A percentile compares a stretch with the other conserved stretches of the same genome.
These are phyloP conservation scores for Ornithorhynchus anatinus DNA, from an alignment of 2,113 vertebrate genomes.

Conservation along the genomic window DNA sequence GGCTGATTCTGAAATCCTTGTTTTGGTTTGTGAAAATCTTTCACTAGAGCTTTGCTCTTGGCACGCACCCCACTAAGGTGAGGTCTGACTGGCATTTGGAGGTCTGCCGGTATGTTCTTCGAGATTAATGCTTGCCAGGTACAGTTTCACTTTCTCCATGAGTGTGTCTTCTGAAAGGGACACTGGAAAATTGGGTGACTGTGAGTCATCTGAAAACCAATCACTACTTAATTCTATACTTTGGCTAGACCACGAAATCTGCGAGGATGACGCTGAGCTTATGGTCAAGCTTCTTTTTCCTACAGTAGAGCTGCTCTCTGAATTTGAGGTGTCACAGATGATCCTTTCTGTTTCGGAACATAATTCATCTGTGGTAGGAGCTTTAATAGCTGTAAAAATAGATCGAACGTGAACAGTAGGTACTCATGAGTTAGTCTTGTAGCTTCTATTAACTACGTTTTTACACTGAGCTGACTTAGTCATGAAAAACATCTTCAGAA, in stretches of 20 bases:
- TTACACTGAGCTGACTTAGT: too few species aligned
- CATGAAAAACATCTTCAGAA: too few species aligned
- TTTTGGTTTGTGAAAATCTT: constrained; percentile 14
- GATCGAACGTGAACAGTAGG: constrained; percentile 13
- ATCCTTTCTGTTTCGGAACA: not conserved
- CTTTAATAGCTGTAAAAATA: constrained; percentile 33
- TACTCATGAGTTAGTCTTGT: not conserved
- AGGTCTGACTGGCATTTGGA: not conserved
- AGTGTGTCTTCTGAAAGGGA: constrained; percentile 12
- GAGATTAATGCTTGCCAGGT: constrained; percentile 26
- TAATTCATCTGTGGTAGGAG: constrained; percentile 15
- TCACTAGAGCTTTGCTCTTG: constrained; percentile 17
- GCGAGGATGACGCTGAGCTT: constrained; percentile 17
- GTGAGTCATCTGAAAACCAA: constrained; percentile 38
- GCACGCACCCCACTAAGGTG: not conserved
- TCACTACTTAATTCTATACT: constrained; percentile 39
- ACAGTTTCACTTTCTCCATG: constrained; percentile 28
- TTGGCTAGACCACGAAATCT: constrained; percentile 19
- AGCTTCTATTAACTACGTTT: too few species aligned
- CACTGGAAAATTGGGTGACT: not conserved
- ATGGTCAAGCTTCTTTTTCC: constrained; percentile 1
- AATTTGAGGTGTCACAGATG: constrained; percentile 3
- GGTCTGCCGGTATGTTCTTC: constrained; percentile 19
- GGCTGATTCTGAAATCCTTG: constrained; percentile 18
- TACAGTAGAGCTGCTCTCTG: constrained; percentile 17